A percentile compares a stretch with the other conserved stretches of the same genome.
Evolutionary conservation across 2,888 invertebrate species (phyloP).

Genomic region (Lampropteryx suffumata): DNA sequence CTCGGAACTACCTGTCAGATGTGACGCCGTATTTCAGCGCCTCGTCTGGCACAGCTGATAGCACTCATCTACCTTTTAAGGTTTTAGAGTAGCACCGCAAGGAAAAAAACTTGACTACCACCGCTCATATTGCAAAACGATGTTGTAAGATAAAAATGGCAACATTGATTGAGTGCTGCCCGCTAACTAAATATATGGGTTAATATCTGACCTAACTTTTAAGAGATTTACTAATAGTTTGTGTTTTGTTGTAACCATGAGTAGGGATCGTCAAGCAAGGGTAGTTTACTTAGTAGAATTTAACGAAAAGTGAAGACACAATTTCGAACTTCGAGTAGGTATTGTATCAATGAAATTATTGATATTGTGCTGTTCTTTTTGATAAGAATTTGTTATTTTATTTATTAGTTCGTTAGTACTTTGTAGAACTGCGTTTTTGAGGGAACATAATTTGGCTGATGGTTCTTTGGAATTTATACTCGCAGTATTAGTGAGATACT

Average conservation of each 20-base stretch:
- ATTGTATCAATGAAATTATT: conserved; percentile 13
- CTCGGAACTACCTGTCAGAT: conserved; percentile 71
- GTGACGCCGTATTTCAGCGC: conserved; percentile 65
- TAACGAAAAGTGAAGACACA: conserved; percentile 17
- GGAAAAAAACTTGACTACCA: too few relatives aligned
- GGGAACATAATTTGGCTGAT: conserved; percentile 16
- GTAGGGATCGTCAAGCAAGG: neutral
- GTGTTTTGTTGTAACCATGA: neutral
- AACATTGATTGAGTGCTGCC: conserved; percentile 18
- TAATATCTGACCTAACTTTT: neutral
- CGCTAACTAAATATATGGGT: conserved; percentile 6
- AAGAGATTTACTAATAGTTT: neutral
- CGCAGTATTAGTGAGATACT: conserved; percentile 42
- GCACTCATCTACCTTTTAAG: conserved; percentile 68
- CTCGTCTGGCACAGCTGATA: conserved; percentile 55
- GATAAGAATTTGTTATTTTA: conserved; percentile 34
- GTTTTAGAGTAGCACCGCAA: conserved; percentile 55
- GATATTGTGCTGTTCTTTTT: conserved; percentile 28
- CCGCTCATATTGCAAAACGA: conserved; percentile 3
- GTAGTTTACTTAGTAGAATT: conserved; percentile 14
- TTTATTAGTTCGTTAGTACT: conserved; percentile 30
- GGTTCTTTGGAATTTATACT: conserved; percentile 17
- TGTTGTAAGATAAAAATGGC: neutral
- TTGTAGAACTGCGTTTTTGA: conserved; percentile 11
- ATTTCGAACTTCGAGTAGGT: conserved; percentile 18